Percentiles rank a stretch among this genome's conserved stretches.
phyloP scores from a whole-genome alignment of 2,113 vertebrate species.

The Ochotona curzoniae region DNA sequence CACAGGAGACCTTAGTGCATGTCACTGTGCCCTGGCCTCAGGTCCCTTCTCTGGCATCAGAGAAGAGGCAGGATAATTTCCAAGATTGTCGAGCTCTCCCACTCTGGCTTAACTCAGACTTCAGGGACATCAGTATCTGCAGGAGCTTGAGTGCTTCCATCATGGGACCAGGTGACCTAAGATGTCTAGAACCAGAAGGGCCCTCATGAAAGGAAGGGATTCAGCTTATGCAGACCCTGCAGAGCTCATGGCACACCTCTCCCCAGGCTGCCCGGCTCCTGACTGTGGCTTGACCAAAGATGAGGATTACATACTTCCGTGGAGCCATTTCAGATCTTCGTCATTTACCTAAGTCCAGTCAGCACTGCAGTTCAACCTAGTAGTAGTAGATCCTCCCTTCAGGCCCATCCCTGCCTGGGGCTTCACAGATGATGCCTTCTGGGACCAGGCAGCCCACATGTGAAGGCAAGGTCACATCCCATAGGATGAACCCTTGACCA shows the following conservation, averaged over 20 bases:
- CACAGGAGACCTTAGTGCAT: not conserved
- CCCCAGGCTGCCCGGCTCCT: not conserved
- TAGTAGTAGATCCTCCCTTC: not conserved
- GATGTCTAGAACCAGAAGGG: not conserved
- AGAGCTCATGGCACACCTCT: not conserved
- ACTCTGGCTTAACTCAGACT: not conserved
- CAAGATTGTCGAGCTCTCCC: not conserved
- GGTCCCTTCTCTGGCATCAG: not conserved
- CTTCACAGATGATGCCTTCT: not conserved
- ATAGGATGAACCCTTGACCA: not conserved
- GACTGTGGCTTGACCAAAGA: conserved; percentile 8
- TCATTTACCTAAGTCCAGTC: not conserved
- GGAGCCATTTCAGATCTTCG: not conserved
- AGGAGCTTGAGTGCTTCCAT: not conserved
- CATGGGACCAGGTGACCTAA: not conserved
- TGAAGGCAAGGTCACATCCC: not conserved
- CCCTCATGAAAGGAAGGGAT: conserved; percentile 26
- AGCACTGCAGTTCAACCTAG: not conserved
- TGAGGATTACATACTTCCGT: conserved; percentile 16
- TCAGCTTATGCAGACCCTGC: conserved; percentile 51
- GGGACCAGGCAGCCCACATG: not conserved
- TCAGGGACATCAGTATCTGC: conserved; percentile 29
- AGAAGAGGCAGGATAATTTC: not conserved
- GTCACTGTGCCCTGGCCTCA: not conserved
- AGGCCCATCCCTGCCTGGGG: not conserved